phyloP scores from a whole-genome alignment of 2,888 invertebrate genomes.

The Papilio demoleus region DNA sequence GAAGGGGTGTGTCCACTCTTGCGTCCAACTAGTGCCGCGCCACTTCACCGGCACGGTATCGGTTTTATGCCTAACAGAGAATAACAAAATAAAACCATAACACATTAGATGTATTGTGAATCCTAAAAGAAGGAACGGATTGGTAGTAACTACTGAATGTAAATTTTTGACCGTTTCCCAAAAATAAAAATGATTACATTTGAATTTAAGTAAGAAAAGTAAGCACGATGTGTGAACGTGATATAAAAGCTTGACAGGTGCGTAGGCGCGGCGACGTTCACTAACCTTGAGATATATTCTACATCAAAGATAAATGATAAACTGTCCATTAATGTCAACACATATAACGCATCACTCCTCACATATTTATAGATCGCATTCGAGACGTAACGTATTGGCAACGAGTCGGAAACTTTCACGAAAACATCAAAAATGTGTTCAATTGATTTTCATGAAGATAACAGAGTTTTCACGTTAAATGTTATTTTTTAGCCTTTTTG shows the following conservation, averaged over 20 bases:
- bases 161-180: too few relatives aligned
- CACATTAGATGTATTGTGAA: too few relatives aligned
- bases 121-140: too few relatives aligned
- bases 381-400: slow-evolving; percentile 15
- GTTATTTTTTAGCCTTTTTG: background rate
- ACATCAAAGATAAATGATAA: slow-evolving; percentile 22
- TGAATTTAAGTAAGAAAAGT: background rate
- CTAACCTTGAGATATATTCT: slow-evolving; percentile 17
- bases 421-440: background rate
- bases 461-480: background rate
- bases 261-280: slow-evolving; percentile 13
- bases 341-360: slow-evolving; percentile 10
- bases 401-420: slow-evolving; percentile 9
- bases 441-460: background rate
- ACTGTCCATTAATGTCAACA: slow-evolving; percentile 21
- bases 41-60: too few relatives aligned
- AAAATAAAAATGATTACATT: too few relatives aligned
- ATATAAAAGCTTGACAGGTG: slow-evolving; percentile 19
- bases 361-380: slow-evolving; percentile 19
- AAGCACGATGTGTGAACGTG: background rate
- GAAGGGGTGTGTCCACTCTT: too few relatives aligned
- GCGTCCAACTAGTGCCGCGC: too few relatives aligned
- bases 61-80: too few relatives aligned
- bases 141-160: too few relatives aligned
- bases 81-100: too few relatives aligned